phyloP scores from a whole-genome alignment of 2,113 vertebrate genomes.

The Labeo catla region DNA sequence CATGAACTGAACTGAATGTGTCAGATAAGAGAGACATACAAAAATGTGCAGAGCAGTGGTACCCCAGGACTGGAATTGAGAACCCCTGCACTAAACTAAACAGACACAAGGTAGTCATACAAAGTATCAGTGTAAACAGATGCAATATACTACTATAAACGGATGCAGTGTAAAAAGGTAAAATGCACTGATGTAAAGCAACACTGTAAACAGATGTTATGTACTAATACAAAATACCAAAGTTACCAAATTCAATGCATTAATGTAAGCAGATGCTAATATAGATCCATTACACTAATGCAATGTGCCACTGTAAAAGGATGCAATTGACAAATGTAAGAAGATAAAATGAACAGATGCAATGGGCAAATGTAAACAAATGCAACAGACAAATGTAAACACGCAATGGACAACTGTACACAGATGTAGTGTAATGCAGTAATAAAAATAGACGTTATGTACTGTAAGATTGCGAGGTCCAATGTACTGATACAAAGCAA shows the following conservation, averaged over 20 bases:
- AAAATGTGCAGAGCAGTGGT: too few species aligned
- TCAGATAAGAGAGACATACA: too few species aligned
- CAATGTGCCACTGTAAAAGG: background rate
- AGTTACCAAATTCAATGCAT: background rate
- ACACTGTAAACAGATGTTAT: background rate
- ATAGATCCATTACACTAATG: background rate
- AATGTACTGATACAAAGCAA: background rate
- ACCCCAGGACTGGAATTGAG: too few species aligned
- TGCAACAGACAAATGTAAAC: background rate
- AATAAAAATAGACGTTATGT: background rate
- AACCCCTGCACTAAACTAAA: background rate
- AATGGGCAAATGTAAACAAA: background rate
- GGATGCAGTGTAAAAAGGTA: background rate
- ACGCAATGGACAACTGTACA: background rate
- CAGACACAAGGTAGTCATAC: background rate
- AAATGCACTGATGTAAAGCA: background rate
- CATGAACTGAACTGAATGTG: too few species aligned
- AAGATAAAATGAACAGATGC: background rate
- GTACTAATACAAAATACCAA: background rate
- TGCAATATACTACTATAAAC: background rate
- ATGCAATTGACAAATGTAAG: background rate
- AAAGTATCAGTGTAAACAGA: background rate
- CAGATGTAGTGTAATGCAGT: background rate
- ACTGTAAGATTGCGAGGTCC: background rate
- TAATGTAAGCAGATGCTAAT: background rate